Base-by-base conservation (phyloP, 2,797 vertebrate species). In the Sitta carolinensis region DNA sequence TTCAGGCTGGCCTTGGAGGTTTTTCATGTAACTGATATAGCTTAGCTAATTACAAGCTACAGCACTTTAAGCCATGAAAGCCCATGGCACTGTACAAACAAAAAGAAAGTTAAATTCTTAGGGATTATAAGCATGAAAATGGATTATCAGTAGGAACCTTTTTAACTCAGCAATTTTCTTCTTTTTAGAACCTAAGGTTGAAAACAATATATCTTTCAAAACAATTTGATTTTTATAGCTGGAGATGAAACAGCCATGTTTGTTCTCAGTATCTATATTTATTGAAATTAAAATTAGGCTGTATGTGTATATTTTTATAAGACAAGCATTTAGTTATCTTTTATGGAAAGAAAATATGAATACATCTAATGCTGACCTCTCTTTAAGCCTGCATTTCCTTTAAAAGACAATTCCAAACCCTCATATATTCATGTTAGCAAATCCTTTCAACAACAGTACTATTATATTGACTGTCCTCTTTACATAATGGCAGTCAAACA, bases 11-110 rank as follows among this genome's bases (percentile, higher is more conserved):
- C 77, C 69, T 77, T 77, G 11, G 50, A 61, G 34, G 38, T 57
- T 92, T 96, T 54, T 67, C 77, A 48, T 81, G 36, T 27, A 74
- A 81, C 76, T 87, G 61, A 87, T 50, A 80, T 48, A 94, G n/a
- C 19, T 43, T 82, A 77, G 74, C 89, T 96, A 89, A 94, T 92
- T 93, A 84, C 50, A 92, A 92, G 19, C 62, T 86, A 58, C 74
- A 27, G 32, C 26, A 14, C 67, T 94, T 91, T 82, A 80, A 84
- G 84, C 91, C 63, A 43, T 61, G 29, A 85, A 94, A 92, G 47
- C 73, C 87, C 52, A 51, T 87, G 54, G 54, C 84, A 80, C 61
- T 67, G 22, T 69, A 84, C 62, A 85, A 85, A 81, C 59, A 54
- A 83, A 86, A 87, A 63, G 23, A 21, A 52, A 54, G 84, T 91